These are phyloP conservation scores for Glossosoma conforme DNA, from an alignment of 1,140 invertebrate species.

Conservation along the genomic window DNA sequence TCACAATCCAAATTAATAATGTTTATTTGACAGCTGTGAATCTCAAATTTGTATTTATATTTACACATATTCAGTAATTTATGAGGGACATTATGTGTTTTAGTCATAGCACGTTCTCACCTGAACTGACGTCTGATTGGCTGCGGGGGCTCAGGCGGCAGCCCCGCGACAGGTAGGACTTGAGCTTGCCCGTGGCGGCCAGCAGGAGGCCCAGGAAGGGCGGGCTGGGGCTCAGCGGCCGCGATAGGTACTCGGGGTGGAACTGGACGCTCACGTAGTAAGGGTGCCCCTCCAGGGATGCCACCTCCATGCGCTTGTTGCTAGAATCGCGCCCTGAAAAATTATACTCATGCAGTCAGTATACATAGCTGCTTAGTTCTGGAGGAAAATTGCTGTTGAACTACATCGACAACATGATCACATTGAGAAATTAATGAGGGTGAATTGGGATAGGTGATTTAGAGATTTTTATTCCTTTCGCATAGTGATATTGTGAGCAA, in stretches of 20 bases:
- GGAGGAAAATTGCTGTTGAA: no score
- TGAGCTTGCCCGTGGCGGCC: slow-evolving; percentile 73
- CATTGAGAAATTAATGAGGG: no score
- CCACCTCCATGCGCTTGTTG: slow-evolving; percentile 80
- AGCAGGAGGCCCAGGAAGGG: slow-evolving; percentile 93
- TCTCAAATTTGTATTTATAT: no score
- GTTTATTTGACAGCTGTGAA: no score
- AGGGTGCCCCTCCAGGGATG: slow-evolving; percentile 69
- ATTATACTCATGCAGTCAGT: not conserved
- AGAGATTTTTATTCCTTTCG: no score
- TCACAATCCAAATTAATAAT: no score
- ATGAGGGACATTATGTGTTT: no score
- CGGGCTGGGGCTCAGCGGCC: slow-evolving; percentile 89
- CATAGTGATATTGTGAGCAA: not conserved
- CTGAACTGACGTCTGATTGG: slow-evolving; percentile 65
- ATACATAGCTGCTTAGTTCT: no score
- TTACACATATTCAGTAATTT: no score
- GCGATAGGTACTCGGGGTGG: slow-evolving; percentile 95
- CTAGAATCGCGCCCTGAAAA: slow-evolving; percentile 60
- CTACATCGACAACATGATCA: no score
- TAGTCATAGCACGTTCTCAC: no score
- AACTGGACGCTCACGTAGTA: slow-evolving; percentile 96
- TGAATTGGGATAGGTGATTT: no score
- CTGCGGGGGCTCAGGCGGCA: slow-evolving; percentile 64
- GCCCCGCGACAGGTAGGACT: slow-evolving; percentile 63